Conservation (phyloP, 2,888 invertebrate genomes). For the Panzeria rudis region DNA sequence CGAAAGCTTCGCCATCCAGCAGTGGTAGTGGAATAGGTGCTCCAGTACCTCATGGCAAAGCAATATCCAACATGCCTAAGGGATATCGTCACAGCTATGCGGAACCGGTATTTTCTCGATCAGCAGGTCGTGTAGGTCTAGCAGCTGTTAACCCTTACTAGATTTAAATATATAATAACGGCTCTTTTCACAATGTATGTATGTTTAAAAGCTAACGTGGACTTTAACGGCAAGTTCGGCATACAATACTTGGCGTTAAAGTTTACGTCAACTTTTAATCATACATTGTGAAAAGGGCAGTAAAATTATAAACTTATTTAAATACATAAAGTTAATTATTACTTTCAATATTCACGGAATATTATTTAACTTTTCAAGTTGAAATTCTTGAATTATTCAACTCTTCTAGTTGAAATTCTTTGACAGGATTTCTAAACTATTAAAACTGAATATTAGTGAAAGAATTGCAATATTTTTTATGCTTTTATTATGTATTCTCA, state of each 20-base stretch:
- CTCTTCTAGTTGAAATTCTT: not conserved
- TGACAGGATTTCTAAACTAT: not conserved
- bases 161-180: not conserved
- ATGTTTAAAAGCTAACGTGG: too few relatives aligned
- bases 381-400: not conserved
- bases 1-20: constrained; percentile 75
- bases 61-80: constrained; percentile 81
- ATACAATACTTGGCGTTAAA: too few relatives aligned
- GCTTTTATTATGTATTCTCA: constrained; percentile 23
- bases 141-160: constrained; percentile 83
- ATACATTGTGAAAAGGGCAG: too few relatives aligned
- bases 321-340: not conserved
- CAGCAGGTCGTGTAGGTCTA: constrained; percentile 83
- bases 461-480: not conserved
- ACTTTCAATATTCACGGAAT: not conserved
- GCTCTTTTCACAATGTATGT: too few relatives aligned
- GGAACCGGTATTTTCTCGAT: constrained; percentile 82
- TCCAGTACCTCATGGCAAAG: constrained; percentile 77
- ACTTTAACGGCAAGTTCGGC: too few relatives aligned
- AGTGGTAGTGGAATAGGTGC: constrained; percentile 69
- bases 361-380: not conserved
- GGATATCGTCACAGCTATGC: constrained; percentile 84
- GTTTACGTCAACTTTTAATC: too few relatives aligned
- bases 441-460: not conserved
- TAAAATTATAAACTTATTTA: not conserved